Evolutionary conservation across 1,140 invertebrate species (phyloP), one percentile per base, ranked within the genome.

Genomic region (Megalonaias nervosa): DNA sequence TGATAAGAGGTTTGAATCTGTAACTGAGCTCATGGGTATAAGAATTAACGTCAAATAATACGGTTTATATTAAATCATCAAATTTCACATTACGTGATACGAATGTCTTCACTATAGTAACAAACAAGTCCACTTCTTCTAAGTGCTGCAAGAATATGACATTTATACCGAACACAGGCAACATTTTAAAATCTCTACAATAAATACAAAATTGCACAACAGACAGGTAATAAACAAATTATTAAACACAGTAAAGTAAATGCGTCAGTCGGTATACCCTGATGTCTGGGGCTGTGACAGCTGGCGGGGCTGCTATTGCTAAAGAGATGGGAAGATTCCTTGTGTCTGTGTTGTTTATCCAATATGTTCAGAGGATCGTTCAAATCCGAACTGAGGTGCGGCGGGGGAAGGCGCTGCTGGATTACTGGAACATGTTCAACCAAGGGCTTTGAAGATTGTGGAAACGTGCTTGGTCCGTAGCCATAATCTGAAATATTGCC

Each of bases 361-460:
- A 89, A 71, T 2, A 89, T 77, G 67, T 88, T 87, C 2, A 87
- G 77, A 2, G 87, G 86, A 62, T 88, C 86, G 60, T 77, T 80
- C 58, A 80, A 77, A 72, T 87, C 83, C 23, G 68, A 62, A 12
- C 75, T 77, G 67, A 81, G 85, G 31, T 84, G 81, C 14, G 76
- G 55, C 16, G 73, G 71, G 14, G 77, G 65, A 60, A 68, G 74
- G 15, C 87, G 68, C 9, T 82, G 83, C 61, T 89, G 88, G 21
- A 89, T 89, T 16, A 89, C 88, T 5, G 88, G 84, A 23, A 89
- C 88, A 73, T 88, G 87, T 67, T 89, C 88, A 15, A 85, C 88
- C 19, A 87, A 67, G 48, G 87, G 88, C 71, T 88, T 89, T n/a
- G 75, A 69, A 16, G 73, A 65, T 62, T 74, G 81, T 60, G 67